Base-by-base conservation (phyloP, 2,888 invertebrate species). In the Branchinecta sandiegonensis region DNA sequence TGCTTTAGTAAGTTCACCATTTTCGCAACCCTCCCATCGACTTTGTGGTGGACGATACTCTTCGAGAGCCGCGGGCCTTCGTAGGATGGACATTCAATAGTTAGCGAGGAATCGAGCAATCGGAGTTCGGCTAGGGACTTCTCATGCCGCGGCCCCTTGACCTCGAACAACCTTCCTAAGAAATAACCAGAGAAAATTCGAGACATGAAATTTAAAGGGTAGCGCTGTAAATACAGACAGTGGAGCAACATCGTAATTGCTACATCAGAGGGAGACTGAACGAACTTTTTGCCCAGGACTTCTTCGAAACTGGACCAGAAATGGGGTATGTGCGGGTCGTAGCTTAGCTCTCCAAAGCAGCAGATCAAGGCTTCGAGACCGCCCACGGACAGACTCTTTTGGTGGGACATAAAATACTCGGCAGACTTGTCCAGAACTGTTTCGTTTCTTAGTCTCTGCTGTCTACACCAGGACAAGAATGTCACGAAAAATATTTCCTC, bases 91-190 rank as follows among this genome's bases (percentile, higher is more conserved):
- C 83, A 83, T 74, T 87, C 86, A 65, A 87, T 75, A 12, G 83
- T 81, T 77, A 87, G 79, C 8, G 84, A 82, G 47, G 83, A 82
- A 72, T 87, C 86, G 69, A 87, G 80, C 50, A 86, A 76, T 75
- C 83, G 81, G 63, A 87, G 77, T 74, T 83, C 83, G 69, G 75
- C 75, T 69, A 82, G 80, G 46, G 64, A 46, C 17, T 69, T 46
- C 47, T 72, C 70, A 46, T 70, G 46, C 66, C 47, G 70, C 23
- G 77, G 78, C 12, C 78, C 75, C 70, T 76, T 75, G 68, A 71
- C 74, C 0, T 75, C 72, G 70, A 80, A 81, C 48, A 86, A 75
- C 73, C 82, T 81, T n/a, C 81, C 79, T 70, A 86, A 76, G 74
- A 86, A 85, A 71, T 83, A 81, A 12, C 83, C 79, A 71, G 81